Conservation (phyloP, 92 coral and sea anemone genomes). For the Diadumene lineata region DNA sequence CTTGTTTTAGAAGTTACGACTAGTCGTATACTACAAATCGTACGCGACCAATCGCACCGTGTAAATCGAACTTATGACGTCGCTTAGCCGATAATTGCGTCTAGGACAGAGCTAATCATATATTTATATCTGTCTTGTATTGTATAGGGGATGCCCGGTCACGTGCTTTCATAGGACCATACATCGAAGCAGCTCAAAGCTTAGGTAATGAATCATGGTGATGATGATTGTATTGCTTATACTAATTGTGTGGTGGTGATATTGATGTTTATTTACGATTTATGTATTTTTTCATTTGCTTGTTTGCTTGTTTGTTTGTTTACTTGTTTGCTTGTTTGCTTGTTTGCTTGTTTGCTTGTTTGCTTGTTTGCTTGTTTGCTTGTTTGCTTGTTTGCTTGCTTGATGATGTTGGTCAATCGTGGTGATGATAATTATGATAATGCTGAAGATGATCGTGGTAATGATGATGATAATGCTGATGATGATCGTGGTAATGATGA, state of each 20-base stretch:
- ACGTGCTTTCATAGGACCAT: constrained; percentile 75
- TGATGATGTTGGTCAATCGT: not conserved
- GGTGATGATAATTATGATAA: not conserved
- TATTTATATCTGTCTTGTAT: not conserved
- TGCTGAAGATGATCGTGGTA: not conserved
- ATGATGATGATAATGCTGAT: constrained; percentile 1
- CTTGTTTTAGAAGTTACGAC: too few relatives aligned
- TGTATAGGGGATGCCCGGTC: constrained; percentile 88
- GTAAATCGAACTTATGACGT: too few relatives aligned
- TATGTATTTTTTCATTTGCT: too few relatives aligned
- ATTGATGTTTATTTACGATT: not conserved
- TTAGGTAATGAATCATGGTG: constrained; percentile 46
- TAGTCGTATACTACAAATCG: too few relatives aligned
- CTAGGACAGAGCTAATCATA: not conserved
- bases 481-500: constrained; percentile 13
- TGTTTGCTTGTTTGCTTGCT: too few relatives aligned
- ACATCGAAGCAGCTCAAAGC: constrained; percentile 73
- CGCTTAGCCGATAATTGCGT: too few relatives aligned
- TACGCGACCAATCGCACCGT: too few relatives aligned
- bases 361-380: too few relatives aligned
- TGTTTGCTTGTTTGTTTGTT: too few relatives aligned
- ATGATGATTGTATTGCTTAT: too few relatives aligned
- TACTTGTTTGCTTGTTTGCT: too few relatives aligned
- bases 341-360: too few relatives aligned
- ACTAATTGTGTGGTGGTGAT: not conserved